These are phyloP conservation scores for Cricetomys ansorgei DNA, from an alignment of 2,113 vertebrate species.

Conservation along the genomic window DNA sequence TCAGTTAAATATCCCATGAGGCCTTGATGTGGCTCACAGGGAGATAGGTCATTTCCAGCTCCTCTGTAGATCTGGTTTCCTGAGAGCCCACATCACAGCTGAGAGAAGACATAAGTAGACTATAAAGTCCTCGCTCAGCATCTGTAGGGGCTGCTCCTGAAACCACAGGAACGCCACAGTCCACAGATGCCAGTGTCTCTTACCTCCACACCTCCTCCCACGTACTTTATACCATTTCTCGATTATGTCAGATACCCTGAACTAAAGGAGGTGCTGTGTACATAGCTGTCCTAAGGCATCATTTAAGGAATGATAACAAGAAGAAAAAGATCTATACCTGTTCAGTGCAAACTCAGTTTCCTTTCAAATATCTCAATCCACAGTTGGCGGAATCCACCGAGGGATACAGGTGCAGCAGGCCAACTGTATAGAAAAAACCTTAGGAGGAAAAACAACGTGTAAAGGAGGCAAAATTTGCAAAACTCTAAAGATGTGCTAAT, in stretches of 20 bases:
- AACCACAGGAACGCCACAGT: not conserved
- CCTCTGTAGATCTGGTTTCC: not conserved
- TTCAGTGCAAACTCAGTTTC: not conserved
- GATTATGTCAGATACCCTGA: not conserved
- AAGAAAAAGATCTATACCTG: not conserved
- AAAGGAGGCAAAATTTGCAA: slow-evolving; percentile 10
- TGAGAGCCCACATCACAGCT: not conserved
- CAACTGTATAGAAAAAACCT: not conserved
- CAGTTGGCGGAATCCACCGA: not conserved
- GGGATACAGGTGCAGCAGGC: too few species aligned
- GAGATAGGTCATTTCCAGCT: not conserved
- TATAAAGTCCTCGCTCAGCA: not conserved
- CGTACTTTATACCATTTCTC: not conserved
- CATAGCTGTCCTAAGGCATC: not conserved
- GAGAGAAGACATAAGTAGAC: not conserved
- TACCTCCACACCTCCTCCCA: not conserved
- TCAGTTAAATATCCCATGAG: not conserved
- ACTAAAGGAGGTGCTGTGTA: not conserved
- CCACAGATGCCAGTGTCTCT: not conserved
- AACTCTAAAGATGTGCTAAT: not conserved
- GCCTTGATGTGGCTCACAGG: not conserved
- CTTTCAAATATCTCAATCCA: not conserved
- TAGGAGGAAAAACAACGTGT: not conserved
- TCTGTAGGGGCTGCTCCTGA: too few species aligned
- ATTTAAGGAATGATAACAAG: not conserved